Base-by-base conservation (phyloP, 2,113 vertebrate species). In the Phyllostomus hastatus region DNA sequence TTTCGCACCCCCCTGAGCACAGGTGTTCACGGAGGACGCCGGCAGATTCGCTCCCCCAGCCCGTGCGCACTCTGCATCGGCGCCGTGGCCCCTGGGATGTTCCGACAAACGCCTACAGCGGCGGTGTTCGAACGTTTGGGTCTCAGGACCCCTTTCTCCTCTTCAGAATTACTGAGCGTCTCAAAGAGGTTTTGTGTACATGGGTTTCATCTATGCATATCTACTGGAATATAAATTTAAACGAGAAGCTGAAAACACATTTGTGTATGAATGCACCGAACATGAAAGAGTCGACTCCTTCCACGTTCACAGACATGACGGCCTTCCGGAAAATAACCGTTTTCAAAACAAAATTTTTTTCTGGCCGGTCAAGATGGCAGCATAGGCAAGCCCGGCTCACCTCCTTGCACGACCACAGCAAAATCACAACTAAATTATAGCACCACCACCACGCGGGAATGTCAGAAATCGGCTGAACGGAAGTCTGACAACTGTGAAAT, bases 301-400 rank as follows among this genome's bases (percentile, higher is more conserved):
- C 20, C 2, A 69, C 28, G 26, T 43, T 57, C 75, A 54, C 5
- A 66, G 66, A 87, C 67, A 38, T 54, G 57, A 52, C 1, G 0
- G 35, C 61, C 89, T 88, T 69, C 31, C 50, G 93, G 73, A 84
- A 82, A 69, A 75, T 20, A 59, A 76, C 11, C 43, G n/a, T 72
- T 33, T 84, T 67, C 14, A 43, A 64, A 84, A 22, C 33, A 31
- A 14, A 10, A 9, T 54, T 59, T 57, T 59, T 20, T 61, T 61
- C 26, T 57, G 59, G 26, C 59, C 3, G 12, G 61, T 64, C 28
- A 31, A 31, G 61, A 31, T 11, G 28, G 28, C 26, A 15, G 61
- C 28, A 31, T 0, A 31, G 5, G 61, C 24, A 15, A 31, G 5
- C 26, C 14, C 4, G 10, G 61, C 61, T 31, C 61, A 64, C 28